Base-by-base conservation (phyloP, 2,888 invertebrate genomes). In the Hemicrepidius hirtus region DNA sequence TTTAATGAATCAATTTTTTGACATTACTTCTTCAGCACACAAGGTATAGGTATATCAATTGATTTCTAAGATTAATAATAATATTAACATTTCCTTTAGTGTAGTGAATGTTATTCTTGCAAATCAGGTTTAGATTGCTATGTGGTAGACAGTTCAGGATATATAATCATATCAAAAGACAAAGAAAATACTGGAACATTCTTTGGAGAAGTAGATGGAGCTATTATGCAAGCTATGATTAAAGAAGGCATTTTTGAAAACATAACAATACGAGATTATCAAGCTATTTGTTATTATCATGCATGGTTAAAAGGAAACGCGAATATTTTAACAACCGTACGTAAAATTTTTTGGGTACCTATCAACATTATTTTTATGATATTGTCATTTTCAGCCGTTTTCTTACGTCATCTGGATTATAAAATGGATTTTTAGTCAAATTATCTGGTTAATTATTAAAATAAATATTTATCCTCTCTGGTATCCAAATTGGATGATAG, bases 111-210 rank as follows among this genome's bases (percentile, higher is more conserved):
- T 49, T 37, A 59, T 28, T 12, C 41, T n/a, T 92, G 92, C 79
- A 86, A 89, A n/a, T 89, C 90, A 28, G 88, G 89, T 50, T 88
- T 92, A 77, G 92, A 93, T 76, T 98, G 97, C 83, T 97, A 94
- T 84, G 89, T 98, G n/a, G 89, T 98, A 46, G 98, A 98, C 84
- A 95, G 94, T 84, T 96, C 96, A 80, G 98, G 97, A 0, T 98
- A 96, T 84, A 89, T 97, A 6, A 90, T 97, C 0, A 88, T 95
- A 9, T 91, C 95, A 0, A 90, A 92, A 79, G 87, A 91, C 18
- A 86, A 88, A 37, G 88, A 90, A 41, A 89, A 94, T 60, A 93
- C 93, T 0, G 97, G 97, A 0, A 89, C 89, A 79, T 97, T 98
- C 87, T 96, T 97, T 84, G 97, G 97, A 0, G 93, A 93, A 74